Percentiles rank a stretch among this genome's conserved stretches.
Conservation (phyloP, 2,113 vertebrate genomes). For the Danio rerio region DNA sequence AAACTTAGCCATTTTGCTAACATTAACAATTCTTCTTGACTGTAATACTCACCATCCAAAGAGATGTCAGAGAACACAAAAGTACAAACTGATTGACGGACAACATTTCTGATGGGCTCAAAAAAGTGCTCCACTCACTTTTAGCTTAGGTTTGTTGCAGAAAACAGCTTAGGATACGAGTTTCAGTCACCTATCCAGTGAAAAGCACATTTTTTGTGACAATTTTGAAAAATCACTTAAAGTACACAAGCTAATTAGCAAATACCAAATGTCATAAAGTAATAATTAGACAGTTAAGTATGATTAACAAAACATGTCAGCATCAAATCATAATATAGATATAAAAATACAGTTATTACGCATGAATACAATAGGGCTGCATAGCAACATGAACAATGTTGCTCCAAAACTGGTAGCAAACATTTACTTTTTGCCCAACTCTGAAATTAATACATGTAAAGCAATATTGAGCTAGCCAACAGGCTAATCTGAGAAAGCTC, state of each 20-base stretch:
- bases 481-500: neutral
- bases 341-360: neutral
- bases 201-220: neutral
- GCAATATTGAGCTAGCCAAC: neutral
- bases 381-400: neutral
- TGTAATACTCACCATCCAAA: neutral
- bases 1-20: too few relatives aligned
- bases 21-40: neutral
- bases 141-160: neutral
- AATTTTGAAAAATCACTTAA: neutral
- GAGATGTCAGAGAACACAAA: neutral
- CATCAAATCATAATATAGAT: neutral
- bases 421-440: neutral
- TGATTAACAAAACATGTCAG: neutral
- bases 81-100: neutral
- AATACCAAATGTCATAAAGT: conserved; percentile 6
- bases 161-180: neutral
- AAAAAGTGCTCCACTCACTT: neutral
- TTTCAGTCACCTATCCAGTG: neutral
- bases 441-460: neutral
- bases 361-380: neutral
- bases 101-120: neutral
- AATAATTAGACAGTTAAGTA: conserved; percentile 1
- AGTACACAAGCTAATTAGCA: neutral
- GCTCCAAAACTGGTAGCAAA: neutral